Evolutionary conservation across 2,797 vertebrate species (phyloP), one percentile per base, ranked within the genome.

Genomic region (Platyrinchus mystaceus): DNA sequence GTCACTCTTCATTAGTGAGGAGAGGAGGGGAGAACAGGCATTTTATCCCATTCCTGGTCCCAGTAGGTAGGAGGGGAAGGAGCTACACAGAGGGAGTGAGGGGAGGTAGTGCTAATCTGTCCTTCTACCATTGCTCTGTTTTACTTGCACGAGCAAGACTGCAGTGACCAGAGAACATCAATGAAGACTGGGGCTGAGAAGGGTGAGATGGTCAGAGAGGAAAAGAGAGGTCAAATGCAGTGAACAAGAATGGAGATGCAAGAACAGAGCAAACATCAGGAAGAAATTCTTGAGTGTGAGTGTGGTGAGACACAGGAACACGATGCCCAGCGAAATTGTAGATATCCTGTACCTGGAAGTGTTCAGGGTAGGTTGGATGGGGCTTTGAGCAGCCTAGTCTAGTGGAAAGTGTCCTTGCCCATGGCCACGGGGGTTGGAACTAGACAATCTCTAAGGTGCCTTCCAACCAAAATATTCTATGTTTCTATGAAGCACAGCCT

Each of bases 341-440:
- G 50, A 32, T 44, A 21, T 24, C 14, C 18, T 14, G 58, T 16
- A 4, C 37, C 37, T 46, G 64, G 6, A 39, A 34, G 3, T 16
- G 5, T 8, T 58, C 58, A 52, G 32, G 58, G 24, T 6, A 34
- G 4, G 7, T 6, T 56, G 24, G 17, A 23, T 15, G 32, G 6
- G 5, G 28, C 5, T 43, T n/a, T 49, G 47, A n/a, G 10, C 15
- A 68, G 14, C 4, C 18, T 75, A 27, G 9, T 68, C 4, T 55
- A 32, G 32, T 55, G 17, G 22, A 50, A 69, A 12, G 2, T 30
- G 20, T 37, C 0, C 0, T 30, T 83, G 23, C 8, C 2, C 0
- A 6, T 30, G 64, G 43, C 14, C 68, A 69, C 64, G n/a, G n/a
- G 4, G 2, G 7, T 5, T 34, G 20, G 28, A 83, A 34, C 6